Evolutionary conservation across 37 sponge, comb jelly and placozoan genomes (phyloP).

Genomic region (Chondrilla cf. caribensis): DNA sequence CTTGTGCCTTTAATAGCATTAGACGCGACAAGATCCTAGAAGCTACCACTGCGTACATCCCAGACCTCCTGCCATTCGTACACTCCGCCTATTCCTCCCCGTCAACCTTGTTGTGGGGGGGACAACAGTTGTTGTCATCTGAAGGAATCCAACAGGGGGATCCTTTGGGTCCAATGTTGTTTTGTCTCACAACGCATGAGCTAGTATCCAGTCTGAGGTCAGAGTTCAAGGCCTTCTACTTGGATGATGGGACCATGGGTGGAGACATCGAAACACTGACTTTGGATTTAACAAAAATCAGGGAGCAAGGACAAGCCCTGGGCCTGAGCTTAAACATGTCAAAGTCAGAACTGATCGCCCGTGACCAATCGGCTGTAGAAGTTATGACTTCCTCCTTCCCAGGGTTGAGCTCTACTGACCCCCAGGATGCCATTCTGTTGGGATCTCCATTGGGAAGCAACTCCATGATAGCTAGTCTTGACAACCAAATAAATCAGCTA

Average conservation of each 20-base stretch:
- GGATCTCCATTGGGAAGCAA: too few relatives aligned
- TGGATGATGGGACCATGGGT: slow-evolving; percentile 38
- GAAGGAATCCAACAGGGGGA: slow-evolving; percentile 14
- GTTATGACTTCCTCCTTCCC: too few relatives aligned
- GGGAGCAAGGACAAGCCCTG: slow-evolving; percentile 7
- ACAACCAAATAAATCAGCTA: too few relatives aligned
- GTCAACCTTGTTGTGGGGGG: neutral
- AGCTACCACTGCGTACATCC: slow-evolving; percentile 2
- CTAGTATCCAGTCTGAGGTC: slow-evolving; percentile 21
- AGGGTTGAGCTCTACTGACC: too few relatives aligned
- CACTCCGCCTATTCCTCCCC: slow-evolving; percentile 2
- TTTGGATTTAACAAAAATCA: neutral
- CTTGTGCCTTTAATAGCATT: slow-evolving; percentile 36
- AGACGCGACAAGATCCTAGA: slow-evolving; percentile 35
- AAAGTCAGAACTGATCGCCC: slow-evolving; percentile 31
- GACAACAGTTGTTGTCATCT: neutral
- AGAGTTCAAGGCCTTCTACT: slow-evolving; percentile 34
- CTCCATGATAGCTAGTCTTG: too few relatives aligned
- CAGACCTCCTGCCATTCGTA: slow-evolving; percentile 1
- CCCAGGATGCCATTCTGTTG: too few relatives aligned
- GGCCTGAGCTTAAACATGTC: slow-evolving; percentile 21
- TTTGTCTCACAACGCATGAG: neutral
- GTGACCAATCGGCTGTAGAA: too few relatives aligned
- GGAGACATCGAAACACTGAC: slow-evolving; percentile 14
- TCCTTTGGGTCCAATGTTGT: neutral